Base-by-base conservation (phyloP, 2,888 invertebrate species). In the Lasioglossum leucozonium region DNA sequence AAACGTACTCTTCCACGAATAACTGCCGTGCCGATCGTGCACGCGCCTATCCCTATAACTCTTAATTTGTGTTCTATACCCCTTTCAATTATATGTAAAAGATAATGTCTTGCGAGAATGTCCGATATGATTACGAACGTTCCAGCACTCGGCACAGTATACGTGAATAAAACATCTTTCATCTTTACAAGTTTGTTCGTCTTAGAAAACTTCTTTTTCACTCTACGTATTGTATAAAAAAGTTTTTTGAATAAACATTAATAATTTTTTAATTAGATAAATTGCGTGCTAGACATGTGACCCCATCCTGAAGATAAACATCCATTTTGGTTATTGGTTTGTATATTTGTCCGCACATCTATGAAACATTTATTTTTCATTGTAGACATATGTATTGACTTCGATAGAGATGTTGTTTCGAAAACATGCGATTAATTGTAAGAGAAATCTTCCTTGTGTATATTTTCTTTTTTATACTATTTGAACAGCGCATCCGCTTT, bases 221-320 rank as follows among this genome's bases (percentile, higher is more conserved):
- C 11, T 55, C 55, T n/a, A n/a, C n/a, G n/a, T n/a, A 55, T 67
- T 82, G 82, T 87, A 69, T 10, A 62, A 76, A n/a, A 77, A 72
- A n/a, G 55, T 22, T 55, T 83, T 83, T 73, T 86, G 78, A 82
- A 84, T 79, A 85, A 81, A 89, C 77, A 84, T 26, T 80, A 2
- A 73, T 82, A 72, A 51, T 67, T 81, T 84, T 55, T 51, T n/a
- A 58, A 62, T 71, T 74, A 22, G 55, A 76, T 37, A 72, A 22
- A 4, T 71, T 65, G 30, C 47, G 55, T 69, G 73, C 58, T 77
- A 82, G 73, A 77, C 37, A 55, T 42, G 42, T 72, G 71, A 75
- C 72, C 58, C 30, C 42, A 72, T 42, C 78, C 84, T 72, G 71
- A 55, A 65, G 55, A 77, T 51, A 77, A 42, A 55, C 47, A 77